Conservation (phyloP, 2,113 vertebrate species). For the Thomomys bottae region DNA sequence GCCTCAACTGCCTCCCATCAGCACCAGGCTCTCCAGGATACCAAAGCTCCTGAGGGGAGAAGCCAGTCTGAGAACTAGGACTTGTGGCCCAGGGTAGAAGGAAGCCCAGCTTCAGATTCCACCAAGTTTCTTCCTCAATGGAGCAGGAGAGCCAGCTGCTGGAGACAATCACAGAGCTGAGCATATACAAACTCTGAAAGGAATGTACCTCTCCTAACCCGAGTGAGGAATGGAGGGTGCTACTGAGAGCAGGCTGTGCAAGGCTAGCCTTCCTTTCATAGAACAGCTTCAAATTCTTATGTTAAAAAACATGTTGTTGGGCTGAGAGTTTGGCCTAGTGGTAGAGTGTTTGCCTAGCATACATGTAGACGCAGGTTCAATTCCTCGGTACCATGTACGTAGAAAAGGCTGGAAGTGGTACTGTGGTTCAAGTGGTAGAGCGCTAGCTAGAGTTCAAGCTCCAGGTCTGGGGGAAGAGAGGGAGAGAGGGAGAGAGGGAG, state of each 20-base stretch:
- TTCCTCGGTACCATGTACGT: too few relatives aligned
- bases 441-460: too few relatives aligned
- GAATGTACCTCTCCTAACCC: not conserved
- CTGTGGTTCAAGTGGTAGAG: too few relatives aligned
- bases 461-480: too few relatives aligned
- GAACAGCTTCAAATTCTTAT: not conserved
- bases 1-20: too few relatives aligned
- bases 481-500: too few relatives aligned
- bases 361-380: too few relatives aligned
- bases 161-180: not conserved
- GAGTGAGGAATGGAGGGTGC: not conserved
- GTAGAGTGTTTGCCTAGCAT: too few relatives aligned
- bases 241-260: not conserved
- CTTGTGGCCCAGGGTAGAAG: not conserved
- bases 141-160: not conserved
- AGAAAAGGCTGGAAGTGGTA: too few relatives aligned
- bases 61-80: not conserved
- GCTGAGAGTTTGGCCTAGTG: too few relatives aligned
- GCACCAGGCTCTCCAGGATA: not conserved
- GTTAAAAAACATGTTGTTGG: not conserved
- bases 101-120: not conserved
- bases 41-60: too few relatives aligned
- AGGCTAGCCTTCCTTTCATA: not conserved
- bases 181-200: not conserved
- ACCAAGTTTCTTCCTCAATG: not conserved